Percentiles rank a stretch among this genome's conserved stretches.
Conservation (phyloP, 1,140 invertebrate genomes). For the Pachypsylla venusta region DNA sequence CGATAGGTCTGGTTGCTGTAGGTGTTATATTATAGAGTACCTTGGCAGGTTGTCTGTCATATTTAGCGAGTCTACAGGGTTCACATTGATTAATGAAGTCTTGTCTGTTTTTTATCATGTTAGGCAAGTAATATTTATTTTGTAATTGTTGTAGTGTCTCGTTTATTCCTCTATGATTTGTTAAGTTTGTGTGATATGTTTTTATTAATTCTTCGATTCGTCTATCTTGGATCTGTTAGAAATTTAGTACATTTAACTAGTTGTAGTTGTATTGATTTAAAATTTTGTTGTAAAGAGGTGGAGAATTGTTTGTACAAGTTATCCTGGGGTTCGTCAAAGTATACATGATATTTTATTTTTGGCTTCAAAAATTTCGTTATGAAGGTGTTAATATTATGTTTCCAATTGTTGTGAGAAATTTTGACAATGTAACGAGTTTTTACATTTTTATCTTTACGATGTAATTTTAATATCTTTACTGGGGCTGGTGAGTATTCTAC, state of each 20-base stretch:
- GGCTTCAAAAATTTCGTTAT: not conserved
- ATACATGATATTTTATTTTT: not conserved
- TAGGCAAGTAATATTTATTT: not conserved
- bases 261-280: not conserved
- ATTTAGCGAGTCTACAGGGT: slow-evolving; percentile 26
- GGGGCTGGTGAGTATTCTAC: not conserved
- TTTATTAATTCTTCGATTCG: not conserved
- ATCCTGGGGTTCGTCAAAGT: not conserved
- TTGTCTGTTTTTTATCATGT: not conserved
- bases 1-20: slow-evolving; percentile 22
- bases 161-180: not conserved
- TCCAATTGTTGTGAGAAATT: not conserved
- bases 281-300: not conserved
- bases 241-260: not conserved
- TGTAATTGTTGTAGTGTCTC: not conserved
- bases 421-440: not conserved
- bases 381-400: not conserved
- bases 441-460: not conserved
- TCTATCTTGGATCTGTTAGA: not conserved
- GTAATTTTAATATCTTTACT: not conserved
- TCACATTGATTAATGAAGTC: slow-evolving; percentile 22
- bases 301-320: not conserved
- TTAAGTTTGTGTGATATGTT: not conserved
- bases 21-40: slow-evolving; percentile 27
- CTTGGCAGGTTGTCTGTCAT: slow-evolving; percentile 19